A percentile compares a stretch with the other conserved stretches of the same genome.
These are phyloP conservation scores for Amphipyra berbera DNA, from an alignment of 2,888 invertebrate genomes.

Conservation along the genomic window DNA sequence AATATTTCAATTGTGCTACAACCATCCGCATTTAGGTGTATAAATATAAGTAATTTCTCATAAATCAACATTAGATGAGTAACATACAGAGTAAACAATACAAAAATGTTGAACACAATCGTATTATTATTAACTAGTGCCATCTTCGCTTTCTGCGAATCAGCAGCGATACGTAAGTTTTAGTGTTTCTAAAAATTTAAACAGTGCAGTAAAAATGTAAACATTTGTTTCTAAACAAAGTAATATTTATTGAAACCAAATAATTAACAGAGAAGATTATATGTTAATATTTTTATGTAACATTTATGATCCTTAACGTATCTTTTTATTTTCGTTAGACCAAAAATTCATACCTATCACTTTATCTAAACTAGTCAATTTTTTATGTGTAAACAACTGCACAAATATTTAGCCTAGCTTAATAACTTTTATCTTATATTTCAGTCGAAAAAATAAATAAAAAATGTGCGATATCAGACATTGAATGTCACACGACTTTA, in stretches of 20 bases:
- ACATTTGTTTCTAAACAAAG: neutral
- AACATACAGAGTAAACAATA: neutral
- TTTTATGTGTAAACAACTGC: too few relatives aligned
- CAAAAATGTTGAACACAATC: constrained; percentile 31
- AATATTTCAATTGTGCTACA: neutral
- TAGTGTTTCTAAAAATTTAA: neutral
- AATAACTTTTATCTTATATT: constrained; percentile 11
- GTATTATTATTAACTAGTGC: constrained; percentile 29
- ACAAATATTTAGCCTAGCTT: too few relatives aligned
- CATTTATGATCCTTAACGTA: too few relatives aligned
- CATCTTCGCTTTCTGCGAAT: constrained; percentile 28
- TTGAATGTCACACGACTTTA: constrained; percentile 10
- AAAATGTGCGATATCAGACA: constrained; percentile 32
- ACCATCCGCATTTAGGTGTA: constrained; percentile 21
- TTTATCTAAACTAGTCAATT: too few relatives aligned
- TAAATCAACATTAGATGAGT: constrained; percentile 19
- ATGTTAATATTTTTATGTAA: too few relatives aligned
- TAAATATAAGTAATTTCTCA: constrained; percentile 15
- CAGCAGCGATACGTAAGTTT: constrained; percentile 35
- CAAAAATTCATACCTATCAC: too few relatives aligned
- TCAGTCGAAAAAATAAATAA: constrained; percentile 24
- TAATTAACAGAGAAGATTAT: too few relatives aligned
- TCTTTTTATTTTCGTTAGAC: too few relatives aligned
- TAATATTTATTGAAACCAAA: too few relatives aligned
- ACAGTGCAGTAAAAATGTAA: neutral